Evolutionary conservation across 2,888 invertebrate genomes (phyloP), one percentile per base, ranked within the genome.

Genomic region (Cerastoderma edule): DNA sequence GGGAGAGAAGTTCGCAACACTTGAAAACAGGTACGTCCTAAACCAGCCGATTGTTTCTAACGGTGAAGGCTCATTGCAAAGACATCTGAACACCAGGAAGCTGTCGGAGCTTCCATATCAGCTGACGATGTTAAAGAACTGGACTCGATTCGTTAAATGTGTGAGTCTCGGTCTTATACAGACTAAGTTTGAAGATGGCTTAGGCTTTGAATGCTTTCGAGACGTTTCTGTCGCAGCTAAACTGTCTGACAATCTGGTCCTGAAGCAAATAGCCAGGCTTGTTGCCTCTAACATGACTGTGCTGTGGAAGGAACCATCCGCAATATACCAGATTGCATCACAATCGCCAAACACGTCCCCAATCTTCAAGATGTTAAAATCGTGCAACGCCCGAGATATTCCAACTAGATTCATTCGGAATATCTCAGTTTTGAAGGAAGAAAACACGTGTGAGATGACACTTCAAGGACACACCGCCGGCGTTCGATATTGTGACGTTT

Each of bases 111-210:
- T 91, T 60, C 90, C 90, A 3, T 88, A 85, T 77, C 89, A 90
- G 57, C 78, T 90, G 46, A 72, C 84, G 3, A 67, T 82, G 35
- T 77, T 85, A 35, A 50, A 76, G 19, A 78, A 88, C 39, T 97
- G 97, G 90, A 95, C 96, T 5, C 50, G 77, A 46, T 63, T 77
- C 54, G 19, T 27, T 28, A 32, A 64, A 6, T 28, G 69, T 19
- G 50, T 66, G 2, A 44, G 67, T 35, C 57, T 77, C 13, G 46
- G 66, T 10, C 73, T 57, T 30, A 50, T 73, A 30, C 50, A 66
- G 48, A 66, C 60, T 8, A 77, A 77, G 57, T 77, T 77, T 56
- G 67, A 69, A 46, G 70, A 66, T 13, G 73, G 66, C 22, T 24
- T 69, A 16, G 77, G 72, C 10, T 65, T 66, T 39, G 73, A 77